These are phyloP conservation scores for Machaerirhynchus nigripectus DNA, from an alignment of 2,113 vertebrate species.

Conservation along the genomic window DNA sequence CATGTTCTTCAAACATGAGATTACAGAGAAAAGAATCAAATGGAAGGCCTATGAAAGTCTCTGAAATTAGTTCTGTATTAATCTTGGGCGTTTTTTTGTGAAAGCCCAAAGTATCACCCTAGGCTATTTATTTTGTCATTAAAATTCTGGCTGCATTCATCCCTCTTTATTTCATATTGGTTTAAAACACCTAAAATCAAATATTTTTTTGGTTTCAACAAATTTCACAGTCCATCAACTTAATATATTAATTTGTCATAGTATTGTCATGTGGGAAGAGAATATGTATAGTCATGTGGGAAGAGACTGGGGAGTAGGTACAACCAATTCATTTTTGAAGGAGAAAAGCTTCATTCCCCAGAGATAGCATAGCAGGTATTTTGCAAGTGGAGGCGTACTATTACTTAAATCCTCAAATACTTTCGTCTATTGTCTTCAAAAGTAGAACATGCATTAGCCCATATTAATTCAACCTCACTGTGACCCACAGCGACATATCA, in stretches of 20 bases:
- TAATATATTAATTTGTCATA: not conserved
- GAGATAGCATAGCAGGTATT: not conserved
- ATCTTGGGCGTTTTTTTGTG: not conserved
- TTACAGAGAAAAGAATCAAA: not conserved
- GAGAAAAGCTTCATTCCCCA: constrained; percentile 2
- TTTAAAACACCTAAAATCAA: not conserved
- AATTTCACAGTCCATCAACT: not conserved
- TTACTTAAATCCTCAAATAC: constrained; percentile 12
- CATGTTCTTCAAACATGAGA: not conserved
- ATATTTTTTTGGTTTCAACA: not conserved
- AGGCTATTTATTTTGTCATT: not conserved
- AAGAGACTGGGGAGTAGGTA: not conserved
- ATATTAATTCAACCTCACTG: constrained; percentile 46
- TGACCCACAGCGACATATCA: constrained; percentile 8
- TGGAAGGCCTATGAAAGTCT: not conserved
- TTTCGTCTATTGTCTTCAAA: constrained; percentile 4
- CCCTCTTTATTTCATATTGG: not conserved
- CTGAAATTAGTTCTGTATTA: not conserved
- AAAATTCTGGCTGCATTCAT: not conserved
- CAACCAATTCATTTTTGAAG: constrained; percentile 22
- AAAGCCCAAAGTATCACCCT: not conserved
- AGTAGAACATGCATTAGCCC: constrained; percentile 45
- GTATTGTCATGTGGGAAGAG: too few species aligned
- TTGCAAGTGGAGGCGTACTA: not conserved
- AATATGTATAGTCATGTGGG: not conserved